Conservation (phyloP, 2,797 vertebrate genomes). For the Spinus olivaceus region DNA sequence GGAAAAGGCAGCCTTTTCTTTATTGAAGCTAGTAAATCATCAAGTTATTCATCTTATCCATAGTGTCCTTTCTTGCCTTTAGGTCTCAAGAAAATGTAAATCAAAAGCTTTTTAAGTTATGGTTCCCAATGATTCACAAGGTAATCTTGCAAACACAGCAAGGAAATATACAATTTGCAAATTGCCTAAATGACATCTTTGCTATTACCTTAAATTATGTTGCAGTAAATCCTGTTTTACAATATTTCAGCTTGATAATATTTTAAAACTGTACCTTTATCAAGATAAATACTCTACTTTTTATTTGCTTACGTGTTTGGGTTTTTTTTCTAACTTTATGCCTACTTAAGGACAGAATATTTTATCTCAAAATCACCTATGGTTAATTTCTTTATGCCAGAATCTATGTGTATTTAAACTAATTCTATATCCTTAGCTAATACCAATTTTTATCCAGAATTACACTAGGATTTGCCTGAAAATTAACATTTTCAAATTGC, state of each 20-base stretch:
- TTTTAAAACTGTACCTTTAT: slow-evolving; percentile 73
- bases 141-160: slow-evolving; percentile 76
- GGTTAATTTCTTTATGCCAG: not conserved
- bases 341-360: not conserved
- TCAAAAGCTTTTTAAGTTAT: slow-evolving; percentile 74
- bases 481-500: slow-evolving; percentile 4
- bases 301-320: slow-evolving; percentile 46
- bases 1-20: slow-evolving; percentile 48
- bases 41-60: slow-evolving; percentile 59
- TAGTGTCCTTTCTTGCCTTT: slow-evolving; percentile 69
- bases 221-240: slow-evolving; percentile 68
- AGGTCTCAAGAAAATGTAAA: slow-evolving; percentile 73
- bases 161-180: slow-evolving; percentile 73
- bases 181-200: slow-evolving; percentile 76
- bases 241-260: slow-evolving; percentile 74
- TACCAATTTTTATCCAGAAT: slow-evolving; percentile 12
- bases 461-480: slow-evolving; percentile 28
- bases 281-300: slow-evolving; percentile 62
- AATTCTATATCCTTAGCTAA: not conserved
- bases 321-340: not conserved
- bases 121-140: slow-evolving; percentile 72
- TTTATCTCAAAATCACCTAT: slow-evolving; percentile 33
- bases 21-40: slow-evolving; percentile 62
- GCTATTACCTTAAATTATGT: slow-evolving; percentile 78
- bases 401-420: not conserved